phyloP scores from a whole-genome alignment of 2,888 invertebrate species.

The Conchocele bisecta region DNA sequence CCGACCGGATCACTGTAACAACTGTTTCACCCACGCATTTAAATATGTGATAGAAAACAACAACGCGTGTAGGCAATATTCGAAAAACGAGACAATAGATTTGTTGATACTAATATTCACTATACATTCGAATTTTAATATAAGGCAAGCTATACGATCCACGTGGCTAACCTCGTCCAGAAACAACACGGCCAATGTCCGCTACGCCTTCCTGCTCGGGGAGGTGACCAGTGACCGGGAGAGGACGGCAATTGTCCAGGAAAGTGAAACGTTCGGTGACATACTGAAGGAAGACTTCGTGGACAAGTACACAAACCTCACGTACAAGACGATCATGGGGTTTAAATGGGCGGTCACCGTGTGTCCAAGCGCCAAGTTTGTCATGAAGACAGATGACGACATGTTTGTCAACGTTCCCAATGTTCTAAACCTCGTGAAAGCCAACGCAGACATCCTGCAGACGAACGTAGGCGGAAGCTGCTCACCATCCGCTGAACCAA shows the following conservation, averaged over 20 bases:
- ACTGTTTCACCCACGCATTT: slow-evolving; percentile 57
- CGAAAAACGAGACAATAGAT: slow-evolving; percentile 25
- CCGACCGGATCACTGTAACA: no score
- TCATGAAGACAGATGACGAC: slow-evolving; percentile 69
- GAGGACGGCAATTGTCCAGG: slow-evolving; percentile 13
- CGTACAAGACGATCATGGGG: slow-evolving; percentile 60
- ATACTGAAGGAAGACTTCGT: slow-evolving; percentile 59
- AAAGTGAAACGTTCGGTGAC: slow-evolving; percentile 41
- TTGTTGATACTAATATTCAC: slow-evolving; percentile 48
- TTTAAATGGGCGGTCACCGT: slow-evolving; percentile 55
- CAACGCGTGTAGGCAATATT: slow-evolving; percentile 29
- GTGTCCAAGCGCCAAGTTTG: slow-evolving; percentile 51
- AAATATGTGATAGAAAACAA: slow-evolving; percentile 51
- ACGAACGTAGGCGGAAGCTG: slow-evolving; percentile 54
- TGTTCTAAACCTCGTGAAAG: slow-evolving; percentile 8
- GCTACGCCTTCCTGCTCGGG: slow-evolving; percentile 53
- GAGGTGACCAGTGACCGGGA: neutral
- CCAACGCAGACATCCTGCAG: slow-evolving; percentile 13
- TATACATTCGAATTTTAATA: slow-evolving; percentile 22
- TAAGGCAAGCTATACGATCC: slow-evolving; percentile 47
- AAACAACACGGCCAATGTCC: slow-evolving; percentile 49
- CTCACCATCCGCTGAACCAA: slow-evolving; percentile 25
- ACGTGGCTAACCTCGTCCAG: slow-evolving; percentile 50
- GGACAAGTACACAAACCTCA: slow-evolving; percentile 56
- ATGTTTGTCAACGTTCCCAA: slow-evolving; percentile 66